Percentiles rank a stretch among this genome's conserved stretches.
These are phyloP conservation scores for Mus musculus DNA, from an alignment of 2,113 vertebrate species.

Conservation along the genomic window GRCm39 chr9:22360001-22360500, in stretches of 20 bases:
- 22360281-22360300: neutral
- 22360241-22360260: neutral
- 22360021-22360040: slow-evolving; percentile 72
- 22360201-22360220: neutral
- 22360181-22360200: neutral
- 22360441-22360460: neutral
- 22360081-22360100: slow-evolving; percentile 88
- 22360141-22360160: slow-evolving; percentile 92
- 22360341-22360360: too few relatives aligned
- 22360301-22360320: neutral
- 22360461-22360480: neutral
- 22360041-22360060: slow-evolving; percentile 73
- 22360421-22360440: neutral
- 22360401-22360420: neutral
- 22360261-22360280: neutral
- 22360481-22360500: neutral
- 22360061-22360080: slow-evolving; percentile 79
- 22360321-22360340: neutral
- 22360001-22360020: slow-evolving; percentile 75
- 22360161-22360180: neutral
- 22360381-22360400: too few relatives aligned
- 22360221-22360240: neutral
- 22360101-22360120: slow-evolving; percentile 92
- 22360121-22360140: slow-evolving; percentile 95
- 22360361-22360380: neutral